Conservation (phyloP, 2,888 invertebrate species). For the Noctua janthe region DNA sequence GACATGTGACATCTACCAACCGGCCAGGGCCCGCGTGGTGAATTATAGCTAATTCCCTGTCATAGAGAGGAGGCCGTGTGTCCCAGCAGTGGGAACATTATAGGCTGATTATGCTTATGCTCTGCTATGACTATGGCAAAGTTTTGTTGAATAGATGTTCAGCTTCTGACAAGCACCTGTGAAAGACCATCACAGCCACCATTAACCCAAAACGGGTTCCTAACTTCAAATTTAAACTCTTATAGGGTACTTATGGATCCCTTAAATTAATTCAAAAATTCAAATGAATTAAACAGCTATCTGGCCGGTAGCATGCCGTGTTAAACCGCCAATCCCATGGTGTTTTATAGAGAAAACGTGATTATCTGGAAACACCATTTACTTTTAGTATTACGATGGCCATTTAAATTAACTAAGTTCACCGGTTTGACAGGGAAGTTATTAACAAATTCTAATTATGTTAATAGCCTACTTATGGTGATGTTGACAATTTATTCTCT, state of each 20-base stretch:
- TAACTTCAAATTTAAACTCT: background rate
- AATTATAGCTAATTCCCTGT: too few relatives aligned
- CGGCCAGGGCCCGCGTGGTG: too few relatives aligned
- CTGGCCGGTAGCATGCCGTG: background rate
- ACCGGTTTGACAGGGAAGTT: constrained; percentile 13
- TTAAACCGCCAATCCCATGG: constrained; percentile 5
- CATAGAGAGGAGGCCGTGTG: too few relatives aligned
- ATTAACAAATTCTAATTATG: constrained; percentile 38
- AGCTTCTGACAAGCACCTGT: background rate
- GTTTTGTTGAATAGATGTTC: background rate
- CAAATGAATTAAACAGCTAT: constrained; percentile 3
- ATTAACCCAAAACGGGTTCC: background rate
- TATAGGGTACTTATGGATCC: background rate
- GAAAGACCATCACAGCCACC: background rate
- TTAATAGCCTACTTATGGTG: constrained; percentile 41
- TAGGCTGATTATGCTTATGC: too few relatives aligned
- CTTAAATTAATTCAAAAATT: background rate
- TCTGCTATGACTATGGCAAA: background rate
- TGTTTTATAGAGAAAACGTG: constrained; percentile 19
- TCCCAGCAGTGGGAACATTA: too few relatives aligned
- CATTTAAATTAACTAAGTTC: constrained; percentile 22
- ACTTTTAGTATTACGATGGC: constrained; percentile 8
- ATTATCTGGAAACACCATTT: constrained; percentile 29
- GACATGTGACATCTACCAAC: too few relatives aligned
- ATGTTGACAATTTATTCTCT: constrained; percentile 31